These are phyloP conservation scores for Smutsia gigantea DNA, from an alignment of 2,797 vertebrate genomes.

Conservation along the genomic window DNA sequence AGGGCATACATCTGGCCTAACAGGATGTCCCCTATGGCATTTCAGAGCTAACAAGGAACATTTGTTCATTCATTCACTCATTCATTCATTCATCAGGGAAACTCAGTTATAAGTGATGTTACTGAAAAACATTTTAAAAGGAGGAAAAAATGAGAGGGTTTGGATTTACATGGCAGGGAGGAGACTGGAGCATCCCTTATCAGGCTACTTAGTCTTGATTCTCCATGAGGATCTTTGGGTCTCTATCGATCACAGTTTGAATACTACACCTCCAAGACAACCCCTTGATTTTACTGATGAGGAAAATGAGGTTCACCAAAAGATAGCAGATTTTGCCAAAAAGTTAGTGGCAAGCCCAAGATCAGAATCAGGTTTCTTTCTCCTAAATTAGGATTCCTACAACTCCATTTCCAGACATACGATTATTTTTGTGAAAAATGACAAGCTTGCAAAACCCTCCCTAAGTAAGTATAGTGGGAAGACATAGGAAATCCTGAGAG, in stretches of 20 bases:
- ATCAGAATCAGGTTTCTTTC: neutral
- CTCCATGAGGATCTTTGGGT: neutral
- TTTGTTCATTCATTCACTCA: neutral
- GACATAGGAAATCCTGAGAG: neutral
- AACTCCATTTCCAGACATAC: neutral
- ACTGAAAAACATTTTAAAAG: neutral
- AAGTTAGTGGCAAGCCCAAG: neutral
- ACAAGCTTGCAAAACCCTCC: neutral
- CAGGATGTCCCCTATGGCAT: neutral
- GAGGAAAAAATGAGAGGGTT: neutral
- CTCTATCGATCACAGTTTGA: neutral
- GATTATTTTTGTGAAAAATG: neutral
- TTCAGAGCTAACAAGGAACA: conserved; percentile 11
- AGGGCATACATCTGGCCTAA: neutral
- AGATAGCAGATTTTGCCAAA: neutral
- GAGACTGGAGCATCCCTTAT: neutral
- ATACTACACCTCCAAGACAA: neutral
- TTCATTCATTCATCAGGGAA: neutral
- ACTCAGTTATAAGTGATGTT: neutral
- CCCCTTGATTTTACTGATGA: neutral
- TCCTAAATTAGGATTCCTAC: neutral
- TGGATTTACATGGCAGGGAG: neutral
- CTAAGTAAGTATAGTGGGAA: neutral
- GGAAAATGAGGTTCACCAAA: neutral
- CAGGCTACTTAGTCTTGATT: neutral